Evolutionary conservation across 2,888 invertebrate species (phyloP).

Genomic region (Hirtodrosophila alboralis): DNA sequence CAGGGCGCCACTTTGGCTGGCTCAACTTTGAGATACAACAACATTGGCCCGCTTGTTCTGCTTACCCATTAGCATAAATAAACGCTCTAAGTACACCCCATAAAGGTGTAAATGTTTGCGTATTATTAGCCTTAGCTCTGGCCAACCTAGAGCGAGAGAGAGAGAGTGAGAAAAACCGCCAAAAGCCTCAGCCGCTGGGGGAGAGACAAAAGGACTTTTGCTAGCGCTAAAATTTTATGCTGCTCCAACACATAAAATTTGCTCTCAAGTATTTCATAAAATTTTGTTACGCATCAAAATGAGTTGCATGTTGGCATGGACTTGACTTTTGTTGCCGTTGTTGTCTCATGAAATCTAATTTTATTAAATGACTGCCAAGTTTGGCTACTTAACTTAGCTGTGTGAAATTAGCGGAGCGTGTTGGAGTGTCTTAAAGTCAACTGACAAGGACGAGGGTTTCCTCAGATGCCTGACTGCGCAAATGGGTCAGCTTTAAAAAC

Average conservation of each 20-base stretch:
- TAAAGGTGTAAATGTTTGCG: constrained; percentile 82
- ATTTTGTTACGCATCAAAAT: constrained; percentile 72
- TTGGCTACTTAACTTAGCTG: constrained; percentile 42
- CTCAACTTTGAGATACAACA: constrained; percentile 50
- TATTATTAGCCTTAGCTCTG: constrained; percentile 67
- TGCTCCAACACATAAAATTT: constrained; percentile 75
- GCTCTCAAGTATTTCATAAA: constrained; percentile 73
- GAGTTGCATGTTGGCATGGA: constrained; percentile 41
- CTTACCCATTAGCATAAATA: constrained; percentile 80
- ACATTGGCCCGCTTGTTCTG: constrained; percentile 29
- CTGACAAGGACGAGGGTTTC: neutral
- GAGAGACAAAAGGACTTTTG: constrained; percentile 71
- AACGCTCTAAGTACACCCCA: constrained; percentile 75
- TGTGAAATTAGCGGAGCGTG: constrained; percentile 41
- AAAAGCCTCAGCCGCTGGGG: constrained; percentile 28
- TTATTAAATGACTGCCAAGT: constrained; percentile 69
- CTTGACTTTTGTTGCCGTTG: constrained; percentile 48
- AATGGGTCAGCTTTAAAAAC: constrained; percentile 46
- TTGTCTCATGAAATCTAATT: constrained; percentile 64
- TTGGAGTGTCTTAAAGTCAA: constrained; percentile 6
- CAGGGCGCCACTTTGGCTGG: constrained; percentile 51
- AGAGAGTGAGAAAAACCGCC: constrained; percentile 52
- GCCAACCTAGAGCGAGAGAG: constrained; percentile 25
- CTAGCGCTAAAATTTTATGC: constrained; percentile 79
- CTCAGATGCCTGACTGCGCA: constrained; percentile 3